Conservation (phyloP, 1,140 invertebrate species). For the Olivierus martensii region DNA sequence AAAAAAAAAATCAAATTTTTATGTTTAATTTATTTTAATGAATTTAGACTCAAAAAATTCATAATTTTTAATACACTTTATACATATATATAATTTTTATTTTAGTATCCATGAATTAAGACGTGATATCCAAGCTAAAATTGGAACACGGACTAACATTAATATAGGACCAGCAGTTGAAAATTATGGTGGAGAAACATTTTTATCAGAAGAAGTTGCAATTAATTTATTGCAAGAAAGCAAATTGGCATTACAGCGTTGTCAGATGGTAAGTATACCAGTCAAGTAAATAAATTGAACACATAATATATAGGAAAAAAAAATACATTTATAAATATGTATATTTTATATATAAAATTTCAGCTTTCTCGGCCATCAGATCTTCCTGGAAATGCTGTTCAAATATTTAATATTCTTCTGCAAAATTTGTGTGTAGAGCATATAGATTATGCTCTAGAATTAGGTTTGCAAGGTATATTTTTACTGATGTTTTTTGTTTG, state of each 20-base stretch:
- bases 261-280: constrained; percentile 49
- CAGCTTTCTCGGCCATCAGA: constrained; percentile 65
- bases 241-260: constrained; percentile 77
- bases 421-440: constrained; percentile 81
- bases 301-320: background rate
- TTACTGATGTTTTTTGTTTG: too few relatives aligned
- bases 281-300: constrained; percentile 2
- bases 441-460: constrained; percentile 88
- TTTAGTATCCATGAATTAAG: constrained; percentile 77
- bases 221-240: constrained; percentile 83
- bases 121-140: constrained; percentile 81
- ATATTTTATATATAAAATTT: background rate
- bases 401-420: constrained; percentile 73
- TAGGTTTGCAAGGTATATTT: constrained; percentile 56
- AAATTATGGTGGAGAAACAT: constrained; percentile 93
- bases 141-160: constrained; percentile 78
- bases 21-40: background rate
- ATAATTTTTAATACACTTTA: too few relatives aligned
- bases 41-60: constrained; percentile 5
- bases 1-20: too few relatives aligned
- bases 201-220: constrained; percentile 91
- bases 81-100: constrained; percentile 13
- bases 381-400: constrained; percentile 58
- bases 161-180: constrained; percentile 70
- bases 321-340: too few relatives aligned